Evolutionary conservation across 2,888 invertebrate genomes (phyloP).

Genomic region (Arctia plantaginis): DNA sequence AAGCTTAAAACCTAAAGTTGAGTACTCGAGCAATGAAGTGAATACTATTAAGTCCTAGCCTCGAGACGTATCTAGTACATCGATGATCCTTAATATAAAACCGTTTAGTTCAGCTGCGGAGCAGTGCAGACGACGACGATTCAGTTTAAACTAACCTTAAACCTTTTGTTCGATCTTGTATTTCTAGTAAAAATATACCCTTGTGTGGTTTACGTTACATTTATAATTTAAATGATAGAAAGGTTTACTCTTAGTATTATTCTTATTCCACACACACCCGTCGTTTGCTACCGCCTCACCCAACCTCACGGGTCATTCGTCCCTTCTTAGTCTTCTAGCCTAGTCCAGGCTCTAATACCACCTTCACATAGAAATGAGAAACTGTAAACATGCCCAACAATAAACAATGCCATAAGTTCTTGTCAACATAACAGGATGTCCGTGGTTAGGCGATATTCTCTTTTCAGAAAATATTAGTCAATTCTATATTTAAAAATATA

Average conservation of each 20-base stretch:
- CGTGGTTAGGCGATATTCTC: slow-evolving; percentile 41
- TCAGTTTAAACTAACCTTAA: slow-evolving; percentile 9
- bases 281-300: slow-evolving; percentile 28
- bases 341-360: slow-evolving; percentile 27
- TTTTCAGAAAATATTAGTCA: slow-evolving; percentile 37
- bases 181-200: neutral
- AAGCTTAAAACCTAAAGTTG: slow-evolving; percentile 43
- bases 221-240: neutral
- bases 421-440: slow-evolving; percentile 30
- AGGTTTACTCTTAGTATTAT: neutral
- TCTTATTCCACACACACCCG: slow-evolving; percentile 9
- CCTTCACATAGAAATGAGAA: slow-evolving; percentile 37
- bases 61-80: slow-evolving; percentile 64
- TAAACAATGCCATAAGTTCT: slow-evolving; percentile 4
- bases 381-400: slow-evolving; percentile 2
- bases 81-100: slow-evolving; percentile 84
- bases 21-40: slow-evolving; percentile 51
- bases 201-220: neutral
- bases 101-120: slow-evolving; percentile 61
- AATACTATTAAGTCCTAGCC: slow-evolving; percentile 69
- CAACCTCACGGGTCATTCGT: slow-evolving; percentile 26
- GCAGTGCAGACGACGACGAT: slow-evolving; percentile 43
- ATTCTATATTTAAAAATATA: slow-evolving; percentile 37
- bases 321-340: slow-evolving; percentile 31
- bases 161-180: neutral